Conservation (phyloP, 2,888 invertebrate genomes). For the Amphipoea oculea region DNA sequence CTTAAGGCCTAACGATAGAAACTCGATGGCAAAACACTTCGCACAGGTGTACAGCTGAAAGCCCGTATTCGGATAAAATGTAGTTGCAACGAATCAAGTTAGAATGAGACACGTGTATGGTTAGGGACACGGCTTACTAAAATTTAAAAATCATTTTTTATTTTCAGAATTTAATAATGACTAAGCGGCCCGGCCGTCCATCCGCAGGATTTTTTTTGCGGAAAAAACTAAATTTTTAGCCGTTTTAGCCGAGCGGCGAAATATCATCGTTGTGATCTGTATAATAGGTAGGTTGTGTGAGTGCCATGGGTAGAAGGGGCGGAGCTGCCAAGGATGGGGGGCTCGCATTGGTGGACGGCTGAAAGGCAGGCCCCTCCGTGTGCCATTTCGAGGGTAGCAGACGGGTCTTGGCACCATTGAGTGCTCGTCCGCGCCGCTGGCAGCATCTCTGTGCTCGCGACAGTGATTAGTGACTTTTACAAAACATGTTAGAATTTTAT, state of each 20-base stretch:
- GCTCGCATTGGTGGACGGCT: constrained; percentile 76
- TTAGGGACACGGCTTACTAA: constrained; percentile 16
- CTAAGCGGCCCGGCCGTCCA: constrained; percentile 43
- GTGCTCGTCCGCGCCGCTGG: constrained; percentile 72
- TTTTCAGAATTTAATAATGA: constrained; percentile 60
- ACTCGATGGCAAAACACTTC: constrained; percentile 36
- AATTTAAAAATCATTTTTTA: constrained; percentile 42
- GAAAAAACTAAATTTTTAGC: constrained; percentile 83
- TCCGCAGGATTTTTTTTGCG: constrained; percentile 71
- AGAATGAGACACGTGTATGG: constrained; percentile 13
- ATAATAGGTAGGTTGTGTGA: constrained; percentile 83
- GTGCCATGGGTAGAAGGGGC: constrained; percentile 77
- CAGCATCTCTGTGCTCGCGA: constrained; percentile 72
- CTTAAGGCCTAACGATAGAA: constrained; percentile 17
- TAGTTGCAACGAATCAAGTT: constrained; percentile 1
- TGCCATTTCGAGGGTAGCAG: constrained; percentile 62
- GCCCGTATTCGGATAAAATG: background rate
- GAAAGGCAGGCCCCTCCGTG: constrained; percentile 68
- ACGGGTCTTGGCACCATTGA: constrained; percentile 76
- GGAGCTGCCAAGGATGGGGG: constrained; percentile 72
- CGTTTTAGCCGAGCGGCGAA: constrained; percentile 81
- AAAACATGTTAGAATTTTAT: constrained; percentile 93
- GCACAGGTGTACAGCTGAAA: background rate
- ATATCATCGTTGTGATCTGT: constrained; percentile 84
- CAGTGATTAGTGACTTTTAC: constrained; percentile 72